Percentiles rank a stretch among this genome's conserved stretches.
Evolutionary conservation across 1,140 invertebrate genomes (phyloP).

Genomic region (Tetragnatha versicolor): DNA sequence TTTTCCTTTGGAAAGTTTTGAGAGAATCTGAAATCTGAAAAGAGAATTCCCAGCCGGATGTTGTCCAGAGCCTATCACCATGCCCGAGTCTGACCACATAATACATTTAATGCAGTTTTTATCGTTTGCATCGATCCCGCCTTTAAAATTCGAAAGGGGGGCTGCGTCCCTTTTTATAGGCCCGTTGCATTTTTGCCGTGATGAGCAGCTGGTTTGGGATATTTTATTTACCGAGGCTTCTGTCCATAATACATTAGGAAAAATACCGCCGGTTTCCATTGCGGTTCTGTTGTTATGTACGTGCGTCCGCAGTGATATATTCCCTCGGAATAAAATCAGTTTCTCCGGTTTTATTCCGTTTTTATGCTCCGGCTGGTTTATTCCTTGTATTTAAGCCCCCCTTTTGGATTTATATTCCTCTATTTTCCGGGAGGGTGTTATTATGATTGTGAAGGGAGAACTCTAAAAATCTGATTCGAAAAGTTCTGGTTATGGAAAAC

Average conservation of each 20-base stretch:
- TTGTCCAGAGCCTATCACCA: constrained; percentile 50
- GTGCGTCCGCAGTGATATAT: constrained; percentile 45
- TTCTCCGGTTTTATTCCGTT: constrained; percentile 51
- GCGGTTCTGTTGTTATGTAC: constrained; percentile 51
- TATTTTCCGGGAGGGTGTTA: too few species aligned
- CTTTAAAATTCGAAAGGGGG: constrained; percentile 47
- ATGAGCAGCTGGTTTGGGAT: constrained; percentile 52
- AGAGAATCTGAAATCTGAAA: constrained; percentile 50
- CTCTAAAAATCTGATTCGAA: constrained; percentile 16
- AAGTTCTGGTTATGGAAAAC: constrained; percentile 36
- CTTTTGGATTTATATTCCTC: neutral
- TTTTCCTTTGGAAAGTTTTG: too few species aligned
- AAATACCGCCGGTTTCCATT: constrained; percentile 53
- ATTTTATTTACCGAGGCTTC: constrained; percentile 51
- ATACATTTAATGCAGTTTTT: constrained; percentile 57
- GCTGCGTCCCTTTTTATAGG: too few species aligned
- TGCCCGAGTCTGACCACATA: constrained; percentile 54
- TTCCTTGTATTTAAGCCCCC: constrained; percentile 32
- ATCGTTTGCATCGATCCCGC: constrained; percentile 42
- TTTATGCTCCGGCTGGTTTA: constrained; percentile 53
- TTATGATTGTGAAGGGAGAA: too few species aligned
- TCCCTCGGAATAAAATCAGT: constrained; percentile 54
- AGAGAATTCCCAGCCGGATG: constrained; percentile 51
- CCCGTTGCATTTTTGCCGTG: constrained; percentile 32
- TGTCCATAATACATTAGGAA: constrained; percentile 55